Conservation (phyloP, 2,797 vertebrate species). For the Zonotrichia albicollis region DNA sequence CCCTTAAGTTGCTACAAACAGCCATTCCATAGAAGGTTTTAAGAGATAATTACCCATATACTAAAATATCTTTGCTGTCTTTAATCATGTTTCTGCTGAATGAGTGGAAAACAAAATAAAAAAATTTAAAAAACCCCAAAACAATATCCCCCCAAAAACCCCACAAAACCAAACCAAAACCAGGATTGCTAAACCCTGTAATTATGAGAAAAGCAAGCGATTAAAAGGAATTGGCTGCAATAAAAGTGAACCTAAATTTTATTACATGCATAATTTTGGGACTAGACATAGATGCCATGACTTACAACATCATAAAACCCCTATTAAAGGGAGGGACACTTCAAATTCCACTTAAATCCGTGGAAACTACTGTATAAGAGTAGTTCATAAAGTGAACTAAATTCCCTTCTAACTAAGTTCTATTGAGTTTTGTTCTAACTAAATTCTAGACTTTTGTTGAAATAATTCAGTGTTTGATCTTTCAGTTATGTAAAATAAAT, state of each 20-base stretch:
- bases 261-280: not conserved
- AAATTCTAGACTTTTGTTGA: not conserved
- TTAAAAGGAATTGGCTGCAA: not conserved
- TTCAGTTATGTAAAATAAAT: not conserved
- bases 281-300: not conserved
- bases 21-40: not conserved
- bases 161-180: not conserved
- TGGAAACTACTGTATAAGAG: not conserved
- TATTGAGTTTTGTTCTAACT: not conserved
- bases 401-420: not conserved
- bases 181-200: not conserved
- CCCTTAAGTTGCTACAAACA: not conserved
- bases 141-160: rapidly evolving
- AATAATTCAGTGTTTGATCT: not conserved
- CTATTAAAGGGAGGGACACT: not conserved
- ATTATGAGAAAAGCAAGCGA: not conserved
- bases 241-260: not conserved
- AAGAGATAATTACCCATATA: not conserved
- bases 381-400: not conserved
- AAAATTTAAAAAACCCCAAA: not conserved
- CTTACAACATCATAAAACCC: not conserved
- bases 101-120: not conserved
- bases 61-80: not conserved
- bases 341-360: not conserved
- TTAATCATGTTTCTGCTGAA: not conserved